Percentiles rank a stretch among this genome's conserved stretches.
Evolutionary conservation across 2,113 vertebrate genomes (phyloP).

Genomic region (Cottus gobio): DNA sequence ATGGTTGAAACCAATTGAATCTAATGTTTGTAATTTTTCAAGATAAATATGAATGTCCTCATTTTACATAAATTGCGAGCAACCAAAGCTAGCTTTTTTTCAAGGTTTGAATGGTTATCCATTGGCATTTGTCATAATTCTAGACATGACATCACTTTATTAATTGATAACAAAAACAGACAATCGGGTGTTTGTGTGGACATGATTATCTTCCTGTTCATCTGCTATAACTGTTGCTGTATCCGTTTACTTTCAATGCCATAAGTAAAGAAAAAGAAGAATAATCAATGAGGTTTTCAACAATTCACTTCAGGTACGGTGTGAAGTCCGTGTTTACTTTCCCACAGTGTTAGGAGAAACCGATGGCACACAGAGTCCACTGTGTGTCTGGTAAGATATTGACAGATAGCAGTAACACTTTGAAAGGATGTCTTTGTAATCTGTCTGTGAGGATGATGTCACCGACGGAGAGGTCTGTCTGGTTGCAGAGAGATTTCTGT

Average conservation of each 20-base stretch:
- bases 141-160: not conserved
- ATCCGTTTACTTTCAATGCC: not conserved
- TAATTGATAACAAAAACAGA: not conserved
- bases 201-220: not conserved
- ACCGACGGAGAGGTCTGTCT: constrained; percentile 9
- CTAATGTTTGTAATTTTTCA: not conserved
- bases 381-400: not conserved
- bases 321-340: constrained; percentile 46
- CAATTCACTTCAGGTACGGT: constrained; percentile 10
- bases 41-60: not conserved
- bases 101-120: too few relatives aligned
- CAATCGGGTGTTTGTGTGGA: not conserved
- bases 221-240: not conserved
- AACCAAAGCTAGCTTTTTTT: not conserved
- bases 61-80: not conserved
- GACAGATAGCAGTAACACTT: not conserved
- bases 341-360: constrained; percentile 25
- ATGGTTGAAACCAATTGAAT: not conserved
- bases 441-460: constrained; percentile 37
- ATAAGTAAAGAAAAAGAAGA: not conserved
- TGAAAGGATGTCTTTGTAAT: constrained; percentile 33
- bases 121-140: not conserved
- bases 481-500: constrained; percentile 38
- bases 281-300: constrained; percentile 20
- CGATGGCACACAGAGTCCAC: fast-evolving